Evolutionary conservation across 2,113 vertebrate species (phyloP).

Genomic region (Sminthopsis crassicaudata): DNA sequence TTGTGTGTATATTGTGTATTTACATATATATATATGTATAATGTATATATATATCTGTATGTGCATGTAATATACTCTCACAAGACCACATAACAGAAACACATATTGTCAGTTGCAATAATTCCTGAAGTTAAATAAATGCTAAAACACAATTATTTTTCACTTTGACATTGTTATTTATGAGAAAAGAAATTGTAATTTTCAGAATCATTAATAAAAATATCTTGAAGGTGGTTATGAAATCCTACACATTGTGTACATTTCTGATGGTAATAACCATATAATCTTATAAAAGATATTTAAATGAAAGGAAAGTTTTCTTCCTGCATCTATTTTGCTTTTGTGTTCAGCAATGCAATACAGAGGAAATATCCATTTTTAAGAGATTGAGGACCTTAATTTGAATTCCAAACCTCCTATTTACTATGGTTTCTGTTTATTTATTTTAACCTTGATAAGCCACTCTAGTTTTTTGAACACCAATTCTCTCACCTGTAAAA

Average conservation of each 20-base stretch:
- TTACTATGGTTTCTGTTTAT: neutral
- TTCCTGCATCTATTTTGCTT: neutral
- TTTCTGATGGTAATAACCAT: neutral
- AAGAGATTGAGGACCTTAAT: neutral
- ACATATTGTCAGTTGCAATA: neutral
- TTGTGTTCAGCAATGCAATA: neutral
- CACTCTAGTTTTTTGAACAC: neutral
- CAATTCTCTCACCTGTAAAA: neutral
- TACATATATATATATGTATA: too few relatives aligned
- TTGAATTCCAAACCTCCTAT: neutral
- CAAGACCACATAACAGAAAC: neutral
- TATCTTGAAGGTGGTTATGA: neutral
- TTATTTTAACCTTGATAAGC: neutral
- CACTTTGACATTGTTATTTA: neutral
- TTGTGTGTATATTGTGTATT: too few relatives aligned
- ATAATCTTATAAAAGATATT: neutral
- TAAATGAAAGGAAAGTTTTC: neutral
- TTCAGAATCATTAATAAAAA: neutral
- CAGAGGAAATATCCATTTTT: too few relatives aligned
- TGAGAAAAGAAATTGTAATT: neutral
- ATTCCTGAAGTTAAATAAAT: neutral
- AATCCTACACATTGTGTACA: neutral
- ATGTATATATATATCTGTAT: neutral
- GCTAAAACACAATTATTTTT: neutral
- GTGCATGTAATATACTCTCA: neutral